phyloP scores from a whole-genome alignment of 2,113 vertebrate genomes.

The Amazona guildingii region DNA sequence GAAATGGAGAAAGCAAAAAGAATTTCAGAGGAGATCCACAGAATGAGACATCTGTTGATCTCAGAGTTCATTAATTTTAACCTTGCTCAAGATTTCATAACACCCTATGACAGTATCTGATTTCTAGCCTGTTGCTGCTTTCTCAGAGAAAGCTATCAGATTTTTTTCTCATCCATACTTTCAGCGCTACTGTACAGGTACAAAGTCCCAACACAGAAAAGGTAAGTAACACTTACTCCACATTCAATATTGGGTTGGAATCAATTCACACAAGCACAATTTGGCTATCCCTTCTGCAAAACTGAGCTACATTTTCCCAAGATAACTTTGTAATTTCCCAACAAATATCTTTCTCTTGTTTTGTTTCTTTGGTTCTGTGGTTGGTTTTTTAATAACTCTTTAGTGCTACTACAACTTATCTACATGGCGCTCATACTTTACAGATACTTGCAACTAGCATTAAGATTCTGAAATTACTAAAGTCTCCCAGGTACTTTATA shows the following conservation, averaged over 20 bases:
- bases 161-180: not conserved
- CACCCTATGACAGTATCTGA: not conserved
- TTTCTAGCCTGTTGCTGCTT: not conserved
- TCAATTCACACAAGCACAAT: not conserved
- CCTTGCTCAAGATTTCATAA: not conserved
- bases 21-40: not conserved
- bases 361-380: not conserved
- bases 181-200: not conserved
- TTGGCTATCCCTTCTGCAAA: not conserved
- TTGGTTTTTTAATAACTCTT: not conserved
- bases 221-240: not conserved
- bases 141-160: not conserved
- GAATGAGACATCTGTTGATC: not conserved
- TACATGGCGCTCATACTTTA: not conserved
- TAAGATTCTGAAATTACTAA: not conserved
- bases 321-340: not conserved
- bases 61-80: not conserved
- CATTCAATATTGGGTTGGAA: not conserved
- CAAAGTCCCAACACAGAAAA: not conserved
- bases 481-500: not conserved
- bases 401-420: not conserved
- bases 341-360: not conserved
- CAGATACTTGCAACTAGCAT: not conserved
- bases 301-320: not conserved
- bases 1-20: not conserved